Conservation (phyloP, 2,888 invertebrate species). For the Philopedon plagiatum region DNA sequence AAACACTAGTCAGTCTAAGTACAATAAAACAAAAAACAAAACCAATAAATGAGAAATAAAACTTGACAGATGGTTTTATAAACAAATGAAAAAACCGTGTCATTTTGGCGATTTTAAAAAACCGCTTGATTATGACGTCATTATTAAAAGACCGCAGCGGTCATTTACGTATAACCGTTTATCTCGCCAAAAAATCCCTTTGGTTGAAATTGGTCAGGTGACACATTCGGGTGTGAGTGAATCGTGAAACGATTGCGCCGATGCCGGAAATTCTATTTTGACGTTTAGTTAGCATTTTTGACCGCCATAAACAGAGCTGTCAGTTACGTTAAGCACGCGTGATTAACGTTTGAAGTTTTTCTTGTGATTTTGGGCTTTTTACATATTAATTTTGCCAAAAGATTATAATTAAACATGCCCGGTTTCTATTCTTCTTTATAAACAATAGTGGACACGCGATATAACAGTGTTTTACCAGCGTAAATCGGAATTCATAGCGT, state of each 20-base stretch:
- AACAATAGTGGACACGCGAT: background rate
- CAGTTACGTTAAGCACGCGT: conserved; percentile 60
- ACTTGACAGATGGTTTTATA: no score
- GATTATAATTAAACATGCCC: background rate
- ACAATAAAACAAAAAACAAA: no score
- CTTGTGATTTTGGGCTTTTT: conserved; percentile 11
- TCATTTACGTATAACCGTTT: no score
- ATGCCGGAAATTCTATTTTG: conserved; percentile 31
- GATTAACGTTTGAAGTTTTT: conserved; percentile 41
- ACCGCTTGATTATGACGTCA: no score
- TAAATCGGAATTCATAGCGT: conserved; percentile 26
- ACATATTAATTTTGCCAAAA: conserved; percentile 17
- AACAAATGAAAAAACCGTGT: no score
- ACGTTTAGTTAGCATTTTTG: conserved; percentile 57
- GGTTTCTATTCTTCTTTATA: background rate
- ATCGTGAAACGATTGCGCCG: background rate
- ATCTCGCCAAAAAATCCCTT: no score
- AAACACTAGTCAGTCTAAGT: no score
- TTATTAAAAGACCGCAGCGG: no score
- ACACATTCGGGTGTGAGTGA: background rate
- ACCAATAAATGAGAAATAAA: no score
- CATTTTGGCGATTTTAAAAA: no score
- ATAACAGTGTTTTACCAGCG: conserved; percentile 36
- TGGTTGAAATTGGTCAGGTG: background rate
- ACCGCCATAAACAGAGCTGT: conserved; percentile 62